Base-by-base conservation (phyloP, 2,888 invertebrate genomes). In the Microctonus aethiopoides region DNA sequence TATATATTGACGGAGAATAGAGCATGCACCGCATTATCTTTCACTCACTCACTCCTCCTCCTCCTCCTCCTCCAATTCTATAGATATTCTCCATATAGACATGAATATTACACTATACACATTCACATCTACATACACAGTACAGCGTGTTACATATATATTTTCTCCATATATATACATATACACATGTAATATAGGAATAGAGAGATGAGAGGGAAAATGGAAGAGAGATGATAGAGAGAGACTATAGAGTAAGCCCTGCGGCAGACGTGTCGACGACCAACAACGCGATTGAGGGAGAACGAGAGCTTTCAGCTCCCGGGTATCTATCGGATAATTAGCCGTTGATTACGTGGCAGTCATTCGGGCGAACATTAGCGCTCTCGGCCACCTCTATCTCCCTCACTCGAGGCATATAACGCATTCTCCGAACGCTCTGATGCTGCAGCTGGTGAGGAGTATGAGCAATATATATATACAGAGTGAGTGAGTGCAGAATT, bases 321-420 rank as follows among this genome's bases (percentile, higher is more conserved):
- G 82, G 82, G 81, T 83, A 84, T 84, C 85, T 83, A 84, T 86
- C 83, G 82, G 84, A 84, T 86, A 86, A 85, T 86, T 86, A 86
- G 83, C 82, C 82, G 82, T 81, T 86, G 84, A 86, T 85, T 86
- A 86, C 85, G 83, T 82, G 81, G 82, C 79, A 85, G 79, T 80
- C 84, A 83, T 84, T 84, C 80, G 81, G 80, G 84, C 84, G 84
- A 77, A 86, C 81, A 84, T 82, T 82, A 80, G 79, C 79, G 79
- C 83, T 79, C 79, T 81, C 81, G 80, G 80, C 79, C 78, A 73
- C 71, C 74, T 76, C 74, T 75, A 74, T 72, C 36, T 51, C 52
- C 46, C 26, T 64, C 36, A 56, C 56, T 34, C 63, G 61, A 56
- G 36, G 46, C 57, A 46, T 20, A 46, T 46, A 46, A 46, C 46